Evolutionary conservation across 2,113 vertebrate species (phyloP).

Genomic region (Chelonoidis abingdonii): DNA sequence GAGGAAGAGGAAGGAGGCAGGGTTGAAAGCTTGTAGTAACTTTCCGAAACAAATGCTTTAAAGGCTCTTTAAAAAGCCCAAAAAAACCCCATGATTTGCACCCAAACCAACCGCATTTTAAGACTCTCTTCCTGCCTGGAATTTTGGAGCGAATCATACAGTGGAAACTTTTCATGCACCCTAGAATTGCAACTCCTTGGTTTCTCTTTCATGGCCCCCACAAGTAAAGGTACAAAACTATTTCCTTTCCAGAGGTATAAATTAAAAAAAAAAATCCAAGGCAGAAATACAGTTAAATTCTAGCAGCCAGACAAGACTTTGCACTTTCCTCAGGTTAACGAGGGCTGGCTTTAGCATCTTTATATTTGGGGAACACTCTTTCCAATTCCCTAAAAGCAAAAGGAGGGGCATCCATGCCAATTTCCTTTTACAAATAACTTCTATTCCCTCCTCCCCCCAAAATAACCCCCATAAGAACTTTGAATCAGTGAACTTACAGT

Average conservation of each 20-base stretch:
- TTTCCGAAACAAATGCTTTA: conserved; percentile 39
- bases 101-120: too few species aligned
- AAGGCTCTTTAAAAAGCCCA: not conserved
- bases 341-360: not conserved
- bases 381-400: not conserved
- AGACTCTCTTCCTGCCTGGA: too few species aligned
- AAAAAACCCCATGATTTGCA: not conserved
- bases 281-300: not conserved
- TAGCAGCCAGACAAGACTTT: not conserved
- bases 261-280: not conserved
- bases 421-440: not conserved
- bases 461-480: conserved; percentile 26
- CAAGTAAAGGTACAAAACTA: not conserved
- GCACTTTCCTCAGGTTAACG: not conserved
- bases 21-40: conserved; percentile 32
- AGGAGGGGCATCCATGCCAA: not conserved
- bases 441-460: not conserved
- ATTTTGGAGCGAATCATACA: not conserved
- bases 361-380: not conserved
- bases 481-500: not conserved
- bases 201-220: not conserved
- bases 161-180: not conserved
- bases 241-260: not conserved
- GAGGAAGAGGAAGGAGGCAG: conserved; percentile 1
- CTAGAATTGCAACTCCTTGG: not conserved